Percentiles rank a stretch among this genome's conserved stretches.
Evolutionary conservation across 1,140 invertebrate species (phyloP).

Genomic region (Scaptomyza pallida): DNA sequence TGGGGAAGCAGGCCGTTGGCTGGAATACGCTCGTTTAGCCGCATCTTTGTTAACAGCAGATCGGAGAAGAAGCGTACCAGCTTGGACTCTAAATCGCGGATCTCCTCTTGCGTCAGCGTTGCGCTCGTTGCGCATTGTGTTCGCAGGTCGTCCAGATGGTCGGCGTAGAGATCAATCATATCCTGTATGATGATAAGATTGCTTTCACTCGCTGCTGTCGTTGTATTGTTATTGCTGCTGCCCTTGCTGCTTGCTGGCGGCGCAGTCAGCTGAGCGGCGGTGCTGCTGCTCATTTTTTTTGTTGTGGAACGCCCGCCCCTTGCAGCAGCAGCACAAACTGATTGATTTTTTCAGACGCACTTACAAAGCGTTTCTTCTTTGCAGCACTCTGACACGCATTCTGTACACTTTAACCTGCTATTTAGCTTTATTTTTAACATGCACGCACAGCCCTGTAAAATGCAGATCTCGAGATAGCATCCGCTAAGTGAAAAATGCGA

Average conservation of each 20-base stretch:
- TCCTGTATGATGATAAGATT: slow-evolving; percentile 89
- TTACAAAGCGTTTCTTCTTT: slow-evolving; percentile 42
- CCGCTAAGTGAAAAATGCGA: slow-evolving; percentile 47
- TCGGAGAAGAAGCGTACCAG: slow-evolving; percentile 96
- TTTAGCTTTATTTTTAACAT: slow-evolving; percentile 5
- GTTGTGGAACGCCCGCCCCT: slow-evolving; percentile 47
- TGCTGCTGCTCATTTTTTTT: slow-evolving; percentile 66
- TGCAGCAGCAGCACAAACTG: slow-evolving; percentile 42
- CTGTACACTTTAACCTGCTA: slow-evolving; percentile 29
- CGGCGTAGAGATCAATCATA: slow-evolving; percentile 97
- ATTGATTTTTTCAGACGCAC: slow-evolving; percentile 76
- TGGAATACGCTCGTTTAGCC: slow-evolving; percentile 86
- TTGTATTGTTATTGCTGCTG: slow-evolving; percentile 39
- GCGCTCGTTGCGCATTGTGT: slow-evolving; percentile 96
- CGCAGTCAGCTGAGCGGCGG: slow-evolving; percentile 58
- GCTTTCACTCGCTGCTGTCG: slow-evolving; percentile 55
- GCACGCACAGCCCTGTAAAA: slow-evolving; percentile 17
- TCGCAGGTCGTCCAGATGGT: slow-evolving; percentile 94
- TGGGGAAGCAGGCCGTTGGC: slow-evolving; percentile 85
- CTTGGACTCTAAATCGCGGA: slow-evolving; percentile 96
- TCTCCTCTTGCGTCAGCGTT: slow-evolving; percentile 97
- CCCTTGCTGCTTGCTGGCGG: slow-evolving; percentile 39
- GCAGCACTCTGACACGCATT: slow-evolving; percentile 52
- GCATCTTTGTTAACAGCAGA: slow-evolving; percentile 93
- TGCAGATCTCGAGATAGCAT: slow-evolving; percentile 24